A percentile compares a stretch with the other conserved stretches of the same genome.
Evolutionary conservation across 2,888 invertebrate species (phyloP).

Genomic region (Deroplatys truncata): DNA sequence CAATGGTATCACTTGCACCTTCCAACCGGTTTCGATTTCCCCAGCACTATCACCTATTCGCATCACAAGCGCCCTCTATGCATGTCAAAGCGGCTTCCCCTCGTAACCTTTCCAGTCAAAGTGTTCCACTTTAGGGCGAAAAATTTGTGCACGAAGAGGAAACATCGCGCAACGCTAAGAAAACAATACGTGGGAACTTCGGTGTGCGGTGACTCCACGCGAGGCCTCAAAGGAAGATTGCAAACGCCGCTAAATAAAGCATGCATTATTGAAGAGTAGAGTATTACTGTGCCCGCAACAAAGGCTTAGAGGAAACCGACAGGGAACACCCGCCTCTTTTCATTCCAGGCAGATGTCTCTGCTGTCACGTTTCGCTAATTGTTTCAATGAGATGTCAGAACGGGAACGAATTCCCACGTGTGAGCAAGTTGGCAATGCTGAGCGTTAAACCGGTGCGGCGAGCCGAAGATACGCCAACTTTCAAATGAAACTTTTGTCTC

Average conservation of each 20-base stretch:
- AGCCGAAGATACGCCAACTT: background rate
- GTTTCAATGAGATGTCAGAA: background rate
- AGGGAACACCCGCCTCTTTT: too few relatives aligned
- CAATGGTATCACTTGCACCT: too few relatives aligned
- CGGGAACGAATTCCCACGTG: background rate
- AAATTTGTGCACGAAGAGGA: background rate
- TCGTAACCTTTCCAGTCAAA: too few relatives aligned
- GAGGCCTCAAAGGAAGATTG: background rate
- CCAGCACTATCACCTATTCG: too few relatives aligned
- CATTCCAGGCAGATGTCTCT: background rate
- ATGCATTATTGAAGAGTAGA: background rate
- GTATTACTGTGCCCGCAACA: background rate
- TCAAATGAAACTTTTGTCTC: background rate
- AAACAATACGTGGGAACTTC: slow-evolving; percentile 18
- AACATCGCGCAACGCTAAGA: slow-evolving; percentile 1
- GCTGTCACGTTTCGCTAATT: background rate
- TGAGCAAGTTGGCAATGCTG: background rate
- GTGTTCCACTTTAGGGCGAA: too few relatives aligned
- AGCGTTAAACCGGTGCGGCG: background rate
- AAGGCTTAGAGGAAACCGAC: background rate
- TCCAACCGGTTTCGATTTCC: too few relatives aligned
- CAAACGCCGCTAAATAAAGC: background rate
- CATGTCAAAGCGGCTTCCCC: too few relatives aligned
- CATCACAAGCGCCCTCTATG: too few relatives aligned
- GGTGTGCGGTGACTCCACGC: background rate